phyloP scores from a whole-genome alignment of 2,113 vertebrate species.

The Noturus placidus region DNA sequence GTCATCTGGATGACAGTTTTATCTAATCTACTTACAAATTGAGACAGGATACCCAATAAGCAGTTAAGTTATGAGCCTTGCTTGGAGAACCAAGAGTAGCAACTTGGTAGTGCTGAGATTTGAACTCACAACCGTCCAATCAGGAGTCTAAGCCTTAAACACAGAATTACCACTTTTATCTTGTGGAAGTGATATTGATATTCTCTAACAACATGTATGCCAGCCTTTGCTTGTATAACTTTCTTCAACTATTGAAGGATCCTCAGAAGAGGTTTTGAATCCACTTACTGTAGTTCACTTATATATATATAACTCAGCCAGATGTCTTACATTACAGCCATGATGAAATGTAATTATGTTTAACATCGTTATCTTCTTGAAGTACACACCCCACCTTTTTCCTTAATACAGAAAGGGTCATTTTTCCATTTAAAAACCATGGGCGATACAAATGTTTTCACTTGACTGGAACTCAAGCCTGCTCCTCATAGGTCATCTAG shows the following conservation, averaged over 20 bases:
- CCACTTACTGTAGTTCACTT: no score
- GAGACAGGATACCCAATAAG: background rate
- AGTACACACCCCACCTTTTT: background rate
- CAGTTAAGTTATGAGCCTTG: no score
- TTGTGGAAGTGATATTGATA: background rate
- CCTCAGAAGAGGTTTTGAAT: background rate
- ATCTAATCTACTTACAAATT: background rate
- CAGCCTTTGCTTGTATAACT: background rate
- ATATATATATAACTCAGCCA: background rate
- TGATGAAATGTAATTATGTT: background rate
- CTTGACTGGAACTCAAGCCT: background rate
- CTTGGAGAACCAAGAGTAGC: background rate
- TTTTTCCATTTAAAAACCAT: background rate
- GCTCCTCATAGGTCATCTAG: background rate
- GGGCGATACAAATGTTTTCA: background rate
- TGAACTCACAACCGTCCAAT: background rate
- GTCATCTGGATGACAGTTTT: background rate
- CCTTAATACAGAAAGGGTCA: background rate
- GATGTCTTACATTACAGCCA: background rate
- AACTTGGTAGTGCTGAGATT: background rate
- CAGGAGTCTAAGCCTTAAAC: background rate
- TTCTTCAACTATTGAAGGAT: background rate
- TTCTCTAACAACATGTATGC: background rate
- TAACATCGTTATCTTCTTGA: background rate
- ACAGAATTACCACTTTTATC: background rate